Evolutionary conservation across 2,113 vertebrate species (phyloP).

Genomic region (Oryzias curvinotus): DNA sequence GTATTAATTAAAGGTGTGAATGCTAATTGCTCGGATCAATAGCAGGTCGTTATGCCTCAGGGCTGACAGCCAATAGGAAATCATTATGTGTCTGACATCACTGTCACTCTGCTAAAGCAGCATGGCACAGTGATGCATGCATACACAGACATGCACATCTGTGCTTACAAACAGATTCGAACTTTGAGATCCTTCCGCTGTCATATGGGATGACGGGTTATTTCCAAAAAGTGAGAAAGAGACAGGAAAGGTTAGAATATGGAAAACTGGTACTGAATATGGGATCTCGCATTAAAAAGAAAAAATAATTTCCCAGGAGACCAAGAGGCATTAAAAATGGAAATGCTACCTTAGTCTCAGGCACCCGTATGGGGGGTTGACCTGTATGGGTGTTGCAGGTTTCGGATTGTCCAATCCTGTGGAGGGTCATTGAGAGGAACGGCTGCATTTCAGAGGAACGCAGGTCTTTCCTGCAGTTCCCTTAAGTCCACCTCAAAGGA

Average conservation of each 20-base stretch:
- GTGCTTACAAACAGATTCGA: conserved; percentile 17
- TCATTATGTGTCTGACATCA: conserved; percentile 70
- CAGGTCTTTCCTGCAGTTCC: no score
- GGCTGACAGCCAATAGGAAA: conserved; percentile 70
- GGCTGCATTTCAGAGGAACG: no score
- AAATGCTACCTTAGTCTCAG: no score
- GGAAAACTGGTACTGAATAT: not conserved
- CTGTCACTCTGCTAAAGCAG: conserved; percentile 63
- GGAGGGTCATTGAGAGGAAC: no score
- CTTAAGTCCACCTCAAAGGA: no score
- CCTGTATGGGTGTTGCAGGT: no score
- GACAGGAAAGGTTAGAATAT: conserved; percentile 18
- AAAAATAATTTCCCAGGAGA: no score
- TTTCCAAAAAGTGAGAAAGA: conserved; percentile 25
- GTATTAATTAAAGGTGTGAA: conserved; percentile 77
- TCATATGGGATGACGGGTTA: conserved; percentile 27
- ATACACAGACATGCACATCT: not conserved
- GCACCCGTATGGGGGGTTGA: no score
- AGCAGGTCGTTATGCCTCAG: conserved; percentile 62
- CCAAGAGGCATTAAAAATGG: no score
- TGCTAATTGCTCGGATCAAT: conserved; percentile 75
- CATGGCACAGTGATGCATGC: conserved; percentile 31
- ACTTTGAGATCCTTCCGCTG: conserved; percentile 7
- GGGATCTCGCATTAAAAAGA: no score
- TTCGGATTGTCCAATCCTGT: no score